Evolutionary conservation across 2,797 vertebrate genomes (phyloP), one percentile per base, ranked within the genome.

Genomic region (Hafferia zeledoni): DNA sequence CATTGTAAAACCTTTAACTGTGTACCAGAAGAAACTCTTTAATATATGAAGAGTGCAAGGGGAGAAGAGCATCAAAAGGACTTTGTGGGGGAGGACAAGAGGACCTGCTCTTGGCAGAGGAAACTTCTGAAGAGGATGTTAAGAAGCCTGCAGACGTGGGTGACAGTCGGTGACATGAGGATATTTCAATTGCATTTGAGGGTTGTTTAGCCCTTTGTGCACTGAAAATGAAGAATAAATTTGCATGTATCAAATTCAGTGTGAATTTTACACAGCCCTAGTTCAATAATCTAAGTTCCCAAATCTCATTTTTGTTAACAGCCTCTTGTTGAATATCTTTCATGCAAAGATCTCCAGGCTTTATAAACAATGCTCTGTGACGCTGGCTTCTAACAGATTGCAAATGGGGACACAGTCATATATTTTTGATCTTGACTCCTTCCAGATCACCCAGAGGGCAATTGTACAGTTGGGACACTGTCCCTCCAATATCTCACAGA

Each of bases 201-300:
- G 37, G 52, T 56, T 93, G 33, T 77, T 89, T 74, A 89, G 69
- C 37, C 70, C n/a, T 39, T 84, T 52, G 63, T 82, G 44, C 4
- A 1, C 67, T 55, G 83, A 93, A 94, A 95, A 90, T 2, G 17
- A 82, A 70, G 65, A 61, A 92, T 63, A 94, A 69, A 86, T 69
- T 91, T 92, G 33, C 56, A 77, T 46, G 59, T 56, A 64, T 86
- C 68, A 84, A 93, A 93, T 89, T 81, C 75, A 67, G 60, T 79
- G 75, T 74, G 74, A 92, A 89, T 87, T 92, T 93, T 94, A 37
- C 67, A 56, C 47, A 90, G 61, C 27, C 24, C 27, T 33, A 12
- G 46, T 90, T 94, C 87, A 90, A 87, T 80, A 88, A 88, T 53
- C 33, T 53, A 44, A 59, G 53, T 81, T 89, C 64, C 72, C 44